These are phyloP conservation scores for Marmota flaviventris DNA, from an alignment of 2,113 vertebrate species.

Conservation along the genomic window DNA sequence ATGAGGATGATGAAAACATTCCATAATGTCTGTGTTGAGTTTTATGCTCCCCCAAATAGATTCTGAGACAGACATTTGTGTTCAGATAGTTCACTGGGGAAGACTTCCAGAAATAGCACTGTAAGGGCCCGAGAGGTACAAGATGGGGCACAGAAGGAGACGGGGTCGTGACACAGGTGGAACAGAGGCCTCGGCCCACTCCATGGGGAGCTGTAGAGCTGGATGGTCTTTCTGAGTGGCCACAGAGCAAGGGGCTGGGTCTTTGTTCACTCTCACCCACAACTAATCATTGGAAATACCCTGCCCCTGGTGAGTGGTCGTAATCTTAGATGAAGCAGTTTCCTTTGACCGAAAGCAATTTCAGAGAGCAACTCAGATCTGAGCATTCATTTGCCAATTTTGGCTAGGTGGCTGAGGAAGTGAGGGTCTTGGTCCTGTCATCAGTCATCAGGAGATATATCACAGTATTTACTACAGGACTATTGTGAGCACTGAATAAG, in stretches of 20 bases:
- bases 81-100: not conserved
- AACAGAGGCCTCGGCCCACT: not conserved
- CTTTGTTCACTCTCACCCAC: not conserved
- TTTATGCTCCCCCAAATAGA: not conserved
- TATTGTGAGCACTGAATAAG: slow-evolving; percentile 12
- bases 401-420: not conserved
- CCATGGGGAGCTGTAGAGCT: not conserved
- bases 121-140: not conserved
- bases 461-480: not conserved
- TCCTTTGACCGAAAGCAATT: not conserved
- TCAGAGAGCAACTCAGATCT: not conserved
- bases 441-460: not conserved
- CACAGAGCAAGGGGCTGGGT: not conserved
- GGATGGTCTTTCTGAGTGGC: not conserved
- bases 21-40: not conserved
- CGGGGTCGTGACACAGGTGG: no score
- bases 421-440: not conserved
- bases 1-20: not conserved
- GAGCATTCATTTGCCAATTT: not conserved
- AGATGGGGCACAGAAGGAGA: not conserved
- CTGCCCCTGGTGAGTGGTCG: not conserved
- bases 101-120: not conserved
- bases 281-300: not conserved
- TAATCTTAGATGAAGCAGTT: not conserved
- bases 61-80: not conserved